phyloP scores from a whole-genome alignment of 2,888 invertebrate genomes.

The Drosophila atripex region DNA sequence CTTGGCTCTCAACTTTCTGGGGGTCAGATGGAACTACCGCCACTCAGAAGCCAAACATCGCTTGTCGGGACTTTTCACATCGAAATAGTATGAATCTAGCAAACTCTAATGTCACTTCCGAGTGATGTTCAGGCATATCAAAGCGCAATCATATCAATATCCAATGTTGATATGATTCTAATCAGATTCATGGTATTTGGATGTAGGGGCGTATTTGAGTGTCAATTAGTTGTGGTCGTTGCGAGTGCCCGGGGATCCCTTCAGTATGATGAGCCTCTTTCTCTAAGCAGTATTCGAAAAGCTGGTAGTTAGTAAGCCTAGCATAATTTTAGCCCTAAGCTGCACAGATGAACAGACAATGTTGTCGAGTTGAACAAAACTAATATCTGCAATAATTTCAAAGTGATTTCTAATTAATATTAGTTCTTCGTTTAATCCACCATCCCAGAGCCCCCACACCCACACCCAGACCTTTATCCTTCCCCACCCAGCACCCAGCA shows the following conservation, averaged over 20 bases:
- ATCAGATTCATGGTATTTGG: background rate
- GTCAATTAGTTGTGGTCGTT: background rate
- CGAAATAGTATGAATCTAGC: background rate
- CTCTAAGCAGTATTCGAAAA: constrained; percentile 85
- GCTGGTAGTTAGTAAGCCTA: constrained; percentile 82
- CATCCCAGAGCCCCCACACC: constrained; percentile 2
- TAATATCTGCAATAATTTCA: constrained; percentile 77
- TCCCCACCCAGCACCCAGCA: background rate
- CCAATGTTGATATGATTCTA: constrained; percentile 15
- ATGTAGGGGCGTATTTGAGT: background rate
- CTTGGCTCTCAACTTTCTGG: constrained; percentile 21
- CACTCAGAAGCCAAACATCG: no score
- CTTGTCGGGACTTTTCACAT: no score
- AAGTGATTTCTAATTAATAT: constrained; percentile 72
- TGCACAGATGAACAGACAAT: constrained; percentile 50
- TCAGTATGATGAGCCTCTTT: constrained; percentile 84
- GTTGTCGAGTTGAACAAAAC: constrained; percentile 43
- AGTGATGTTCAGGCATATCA: constrained; percentile 2
- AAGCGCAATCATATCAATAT: constrained; percentile 9
- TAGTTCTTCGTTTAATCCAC: constrained; percentile 61
- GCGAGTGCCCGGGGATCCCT: constrained; percentile 48
- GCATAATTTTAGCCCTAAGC: constrained; percentile 72
- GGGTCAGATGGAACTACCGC: background rate
- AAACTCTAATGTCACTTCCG: background rate
- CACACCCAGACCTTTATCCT: constrained; percentile 17